These are phyloP conservation scores for Eupithecia dodoneata DNA, from an alignment of 2,888 invertebrate genomes.

Conservation along the genomic window DNA sequence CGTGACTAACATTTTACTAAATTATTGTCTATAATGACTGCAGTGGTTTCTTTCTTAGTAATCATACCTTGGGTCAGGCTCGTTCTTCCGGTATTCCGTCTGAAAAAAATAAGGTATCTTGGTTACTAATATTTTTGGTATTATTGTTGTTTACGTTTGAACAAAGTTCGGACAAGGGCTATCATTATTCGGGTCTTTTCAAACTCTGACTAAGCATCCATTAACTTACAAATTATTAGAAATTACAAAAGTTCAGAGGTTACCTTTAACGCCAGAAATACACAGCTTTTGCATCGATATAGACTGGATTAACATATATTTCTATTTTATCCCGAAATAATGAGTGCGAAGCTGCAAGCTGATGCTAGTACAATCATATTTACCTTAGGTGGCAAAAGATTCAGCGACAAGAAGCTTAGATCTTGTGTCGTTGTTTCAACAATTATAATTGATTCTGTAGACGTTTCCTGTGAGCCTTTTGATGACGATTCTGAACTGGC, in stretches of 20 bases:
- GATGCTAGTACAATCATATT: neutral
- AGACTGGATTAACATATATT: no score
- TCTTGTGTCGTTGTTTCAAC: conserved; percentile 28
- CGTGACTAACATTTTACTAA: conserved; percentile 19
- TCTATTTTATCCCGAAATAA: neutral
- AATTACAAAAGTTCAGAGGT: neutral
- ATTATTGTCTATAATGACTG: conserved; percentile 14
- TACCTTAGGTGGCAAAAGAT: conserved; percentile 62
- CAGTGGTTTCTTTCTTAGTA: conserved; percentile 27
- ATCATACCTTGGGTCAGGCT: conserved; percentile 44
- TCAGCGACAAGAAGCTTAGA: conserved; percentile 35
- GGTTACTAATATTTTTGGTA: neutral
- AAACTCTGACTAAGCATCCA: neutral
- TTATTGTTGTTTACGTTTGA: neutral
- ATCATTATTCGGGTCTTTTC: neutral
- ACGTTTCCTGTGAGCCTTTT: neutral
- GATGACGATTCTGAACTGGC: neutral
- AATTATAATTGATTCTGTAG: neutral
- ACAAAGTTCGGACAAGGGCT: neutral
- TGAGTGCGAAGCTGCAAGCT: neutral
- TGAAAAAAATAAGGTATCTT: conserved; percentile 41
- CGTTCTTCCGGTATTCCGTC: conserved; percentile 45
- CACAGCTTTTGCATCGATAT: neutral
- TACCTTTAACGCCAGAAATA: neutral
- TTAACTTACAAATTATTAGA: neutral